phyloP scores from a whole-genome alignment of 2,888 invertebrate species.

The Sarcophaga variegata region DNA sequence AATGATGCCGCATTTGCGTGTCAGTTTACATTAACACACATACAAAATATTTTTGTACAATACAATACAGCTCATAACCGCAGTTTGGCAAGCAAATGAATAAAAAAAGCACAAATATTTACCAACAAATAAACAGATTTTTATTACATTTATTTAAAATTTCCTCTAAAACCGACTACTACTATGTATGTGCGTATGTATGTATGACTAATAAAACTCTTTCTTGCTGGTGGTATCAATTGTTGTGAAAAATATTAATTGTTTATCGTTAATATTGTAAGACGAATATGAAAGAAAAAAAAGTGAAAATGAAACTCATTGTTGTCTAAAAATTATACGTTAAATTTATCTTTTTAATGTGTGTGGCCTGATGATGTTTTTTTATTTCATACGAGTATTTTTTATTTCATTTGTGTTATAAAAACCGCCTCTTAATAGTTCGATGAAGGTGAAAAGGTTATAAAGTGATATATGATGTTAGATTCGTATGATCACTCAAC shows the following conservation, averaged over 20 bases:
- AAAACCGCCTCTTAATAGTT: constrained; percentile 32
- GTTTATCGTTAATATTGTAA: constrained; percentile 39
- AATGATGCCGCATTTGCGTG: constrained; percentile 69
- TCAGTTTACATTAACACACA: constrained; percentile 63
- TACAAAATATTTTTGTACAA: constrained; percentile 3
- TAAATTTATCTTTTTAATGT: constrained; percentile 25
- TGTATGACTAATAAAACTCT: not conserved
- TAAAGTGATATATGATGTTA: constrained; percentile 55
- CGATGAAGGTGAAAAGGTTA: constrained; percentile 49
- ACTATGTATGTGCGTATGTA: not conserved
- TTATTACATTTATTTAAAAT: constrained; percentile 26
- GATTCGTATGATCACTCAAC: constrained; percentile 46
- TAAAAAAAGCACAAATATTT: constrained; percentile 8
- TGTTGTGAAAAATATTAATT: constrained; percentile 39
- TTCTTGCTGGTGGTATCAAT: constrained; percentile 3
- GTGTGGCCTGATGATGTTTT: constrained; percentile 49
- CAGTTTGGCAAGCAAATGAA: not conserved
- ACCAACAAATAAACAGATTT: constrained; percentile 39
- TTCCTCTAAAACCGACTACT: constrained; percentile 3
- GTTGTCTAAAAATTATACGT: constrained; percentile 25
- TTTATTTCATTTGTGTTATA: constrained; percentile 40
- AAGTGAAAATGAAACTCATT: constrained; percentile 13
- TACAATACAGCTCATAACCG: not conserved
- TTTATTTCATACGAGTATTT: not conserved
- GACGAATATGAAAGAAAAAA: not conserved